These are phyloP conservation scores for Ormyrus nitidulus DNA, from an alignment of 2,888 invertebrate species.

Conservation along the genomic window DNA sequence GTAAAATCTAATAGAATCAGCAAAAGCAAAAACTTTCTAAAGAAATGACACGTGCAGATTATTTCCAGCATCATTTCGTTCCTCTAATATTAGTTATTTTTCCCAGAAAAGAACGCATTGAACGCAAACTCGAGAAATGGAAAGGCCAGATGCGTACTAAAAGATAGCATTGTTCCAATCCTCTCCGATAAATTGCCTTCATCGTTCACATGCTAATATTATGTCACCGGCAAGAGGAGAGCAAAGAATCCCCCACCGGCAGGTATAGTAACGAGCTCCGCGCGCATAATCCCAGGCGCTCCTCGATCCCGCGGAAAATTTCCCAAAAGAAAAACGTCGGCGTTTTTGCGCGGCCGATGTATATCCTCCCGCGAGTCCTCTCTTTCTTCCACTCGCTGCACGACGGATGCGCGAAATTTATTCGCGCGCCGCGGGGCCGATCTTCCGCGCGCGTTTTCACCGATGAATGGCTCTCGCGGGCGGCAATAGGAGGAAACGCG, in stretches of 20 bases:
- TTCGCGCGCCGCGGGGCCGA: slow-evolving; percentile 17
- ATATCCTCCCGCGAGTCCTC: no score
- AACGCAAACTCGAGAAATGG: no score
- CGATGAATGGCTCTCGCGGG: not conserved
- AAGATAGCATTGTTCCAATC: slow-evolving; percentile 9
- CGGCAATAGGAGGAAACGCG: slow-evolving; percentile 30
- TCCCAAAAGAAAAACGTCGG: slow-evolving; percentile 5
- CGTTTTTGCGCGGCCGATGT: no score
- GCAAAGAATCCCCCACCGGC: not conserved
- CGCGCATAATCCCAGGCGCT: no score
- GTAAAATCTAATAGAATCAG: no score
- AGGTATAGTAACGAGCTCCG: no score
- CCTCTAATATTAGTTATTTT: no score
- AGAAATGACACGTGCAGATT: no score
- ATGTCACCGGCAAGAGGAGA: not conserved
- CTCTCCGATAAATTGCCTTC: slow-evolving; percentile 1
- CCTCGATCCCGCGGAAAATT: not conserved
- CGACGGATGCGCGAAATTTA: slow-evolving; percentile 45
- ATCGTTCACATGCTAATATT: slow-evolving; percentile 4
- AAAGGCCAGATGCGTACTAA: not conserved
- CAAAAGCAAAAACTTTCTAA: no score
- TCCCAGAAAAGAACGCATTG: no score
- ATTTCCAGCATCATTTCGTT: no score
- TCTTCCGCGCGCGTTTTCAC: not conserved
- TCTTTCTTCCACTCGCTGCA: not conserved